Evolutionary conservation across 2,888 invertebrate genomes (phyloP).

Genomic region (Rhamnusium bicolor): DNA sequence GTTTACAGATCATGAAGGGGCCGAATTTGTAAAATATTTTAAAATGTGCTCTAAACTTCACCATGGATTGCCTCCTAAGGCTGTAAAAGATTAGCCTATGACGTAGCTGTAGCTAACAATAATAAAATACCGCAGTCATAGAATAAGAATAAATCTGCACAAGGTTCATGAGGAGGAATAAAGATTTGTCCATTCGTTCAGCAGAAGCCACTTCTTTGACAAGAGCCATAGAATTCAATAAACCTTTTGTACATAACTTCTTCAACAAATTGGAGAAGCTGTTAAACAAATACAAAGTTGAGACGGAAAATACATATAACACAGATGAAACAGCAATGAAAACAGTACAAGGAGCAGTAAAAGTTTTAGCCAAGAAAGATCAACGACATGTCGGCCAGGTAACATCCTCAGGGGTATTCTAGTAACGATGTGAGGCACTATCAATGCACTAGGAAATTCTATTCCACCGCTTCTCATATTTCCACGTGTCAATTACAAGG

Average conservation of each 20-base stretch:
- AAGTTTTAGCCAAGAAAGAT: too few relatives aligned
- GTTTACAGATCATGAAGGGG: neutral
- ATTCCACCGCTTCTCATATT: neutral
- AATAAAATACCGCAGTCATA: slow-evolving; percentile 20
- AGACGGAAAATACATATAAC: neutral
- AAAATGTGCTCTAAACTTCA: slow-evolving; percentile 3
- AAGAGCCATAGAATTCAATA: slow-evolving; percentile 1
- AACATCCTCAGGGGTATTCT: neutral
- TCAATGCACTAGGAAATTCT: neutral
- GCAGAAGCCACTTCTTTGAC: slow-evolving; percentile 9
- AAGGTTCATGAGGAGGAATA: slow-evolving; percentile 24
- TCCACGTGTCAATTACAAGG: neutral
- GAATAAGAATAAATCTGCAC: slow-evolving; percentile 23
- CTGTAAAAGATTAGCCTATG: neutral
- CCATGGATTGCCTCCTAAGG: slow-evolving; percentile 18
- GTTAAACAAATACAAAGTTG: neutral
- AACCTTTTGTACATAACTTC: neutral
- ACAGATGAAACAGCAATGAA: too few relatives aligned
- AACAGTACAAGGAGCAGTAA: too few relatives aligned
- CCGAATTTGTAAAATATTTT: neutral
- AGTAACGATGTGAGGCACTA: neutral
- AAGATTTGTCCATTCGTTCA: slow-evolving; percentile 17
- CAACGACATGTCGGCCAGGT: too few relatives aligned
- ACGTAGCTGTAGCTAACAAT: neutral
- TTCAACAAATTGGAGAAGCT: neutral